These are phyloP conservation scores for Falco rusticolus DNA, from an alignment of 2,797 vertebrate genomes.

Conservation along the genomic window DNA sequence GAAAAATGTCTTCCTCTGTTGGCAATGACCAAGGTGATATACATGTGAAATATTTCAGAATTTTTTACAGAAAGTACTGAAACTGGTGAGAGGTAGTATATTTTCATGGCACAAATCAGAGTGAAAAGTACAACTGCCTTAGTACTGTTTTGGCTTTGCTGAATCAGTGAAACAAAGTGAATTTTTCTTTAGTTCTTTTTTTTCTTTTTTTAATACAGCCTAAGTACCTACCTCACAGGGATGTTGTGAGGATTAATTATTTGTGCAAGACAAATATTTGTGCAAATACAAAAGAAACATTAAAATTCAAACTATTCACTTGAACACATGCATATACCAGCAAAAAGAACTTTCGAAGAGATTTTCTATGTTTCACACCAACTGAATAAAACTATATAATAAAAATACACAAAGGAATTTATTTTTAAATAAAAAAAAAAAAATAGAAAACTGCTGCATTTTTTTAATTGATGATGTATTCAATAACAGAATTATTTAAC, in stretches of 20 bases:
- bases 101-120: neutral
- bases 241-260: slow-evolving; percentile 58
- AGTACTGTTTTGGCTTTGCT: neutral
- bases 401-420: slow-evolving; percentile 9
- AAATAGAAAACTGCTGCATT: neutral
- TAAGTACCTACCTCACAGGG: slow-evolving; percentile 61
- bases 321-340: slow-evolving; percentile 2
- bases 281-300: neutral
- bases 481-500: neutral
- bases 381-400: slow-evolving; percentile 16
- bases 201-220: neutral
- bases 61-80: neutral
- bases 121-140: neutral
- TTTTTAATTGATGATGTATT: neutral
- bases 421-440: slow-evolving; percentile 31
- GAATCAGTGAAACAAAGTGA: neutral
- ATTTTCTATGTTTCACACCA: neutral
- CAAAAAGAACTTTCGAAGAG: neutral
- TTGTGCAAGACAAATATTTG: neutral
- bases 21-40: neutral
- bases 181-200: neutral
- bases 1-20: neutral
- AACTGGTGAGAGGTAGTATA: neutral
- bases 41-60: neutral
- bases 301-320: neutral